Percentiles rank a stretch among this genome's conserved stretches.
These are phyloP conservation scores for Coleophora deauratella DNA, from an alignment of 2,888 invertebrate species.

Conservation along the genomic window DNA sequence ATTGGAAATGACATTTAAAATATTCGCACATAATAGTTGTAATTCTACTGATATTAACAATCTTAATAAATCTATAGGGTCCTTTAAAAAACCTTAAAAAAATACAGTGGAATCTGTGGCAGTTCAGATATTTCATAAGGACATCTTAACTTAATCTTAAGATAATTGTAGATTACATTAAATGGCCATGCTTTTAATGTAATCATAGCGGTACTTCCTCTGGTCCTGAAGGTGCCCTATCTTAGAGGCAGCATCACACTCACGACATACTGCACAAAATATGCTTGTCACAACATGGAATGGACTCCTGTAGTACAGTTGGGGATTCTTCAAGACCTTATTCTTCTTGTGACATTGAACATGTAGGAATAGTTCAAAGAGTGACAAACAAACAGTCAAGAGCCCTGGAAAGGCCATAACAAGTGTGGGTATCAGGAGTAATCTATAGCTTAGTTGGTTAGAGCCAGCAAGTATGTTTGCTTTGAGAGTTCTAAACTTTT, in stretches of 20 bases:
- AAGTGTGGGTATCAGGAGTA: constrained; percentile 75
- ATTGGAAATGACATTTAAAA: too few species aligned
- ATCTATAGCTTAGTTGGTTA: constrained; percentile 53
- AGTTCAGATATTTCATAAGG: too few species aligned
- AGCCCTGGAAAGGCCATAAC: constrained; percentile 71
- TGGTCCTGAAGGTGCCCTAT: constrained; percentile 79
- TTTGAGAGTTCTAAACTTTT: constrained; percentile 47
- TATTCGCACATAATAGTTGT: too few species aligned
- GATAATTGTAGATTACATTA: constrained; percentile 5
- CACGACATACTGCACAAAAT: constrained; percentile 80
- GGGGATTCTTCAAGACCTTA: constrained; percentile 68
- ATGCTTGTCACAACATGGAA: constrained; percentile 79
- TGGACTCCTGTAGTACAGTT: constrained; percentile 79
- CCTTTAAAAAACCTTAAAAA: too few species aligned
- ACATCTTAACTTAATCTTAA: background rate
- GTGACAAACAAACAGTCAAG: constrained; percentile 59
- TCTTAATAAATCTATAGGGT: too few species aligned
- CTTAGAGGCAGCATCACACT: constrained; percentile 75
- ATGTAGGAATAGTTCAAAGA: constrained; percentile 77
- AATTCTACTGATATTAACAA: too few species aligned
- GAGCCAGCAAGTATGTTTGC: constrained; percentile 51
- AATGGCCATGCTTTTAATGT: constrained; percentile 43
- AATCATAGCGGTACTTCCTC: constrained; percentile 58
- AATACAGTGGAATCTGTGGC: too few species aligned
- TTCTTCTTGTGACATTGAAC: constrained; percentile 81